These are phyloP conservation scores for Onychomys arenicola DNA, from an alignment of 2,797 vertebrate genomes.

Conservation along the genomic window DNA sequence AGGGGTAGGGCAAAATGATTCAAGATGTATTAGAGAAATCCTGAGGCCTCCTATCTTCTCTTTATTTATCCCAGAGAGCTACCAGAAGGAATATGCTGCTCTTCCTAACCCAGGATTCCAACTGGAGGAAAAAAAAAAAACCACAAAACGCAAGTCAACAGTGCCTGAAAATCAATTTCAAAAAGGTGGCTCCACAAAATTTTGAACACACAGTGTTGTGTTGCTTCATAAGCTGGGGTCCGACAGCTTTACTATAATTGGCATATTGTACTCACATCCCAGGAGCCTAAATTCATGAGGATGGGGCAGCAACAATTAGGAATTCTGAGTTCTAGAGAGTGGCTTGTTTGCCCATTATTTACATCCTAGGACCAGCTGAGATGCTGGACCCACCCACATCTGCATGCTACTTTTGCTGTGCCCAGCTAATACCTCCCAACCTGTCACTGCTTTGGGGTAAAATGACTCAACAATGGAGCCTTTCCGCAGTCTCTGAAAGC, in stretches of 20 bases:
- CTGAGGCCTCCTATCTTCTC: conserved; percentile 22
- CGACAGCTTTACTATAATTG: conserved; percentile 4
- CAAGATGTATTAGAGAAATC: background rate
- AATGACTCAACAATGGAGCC: background rate
- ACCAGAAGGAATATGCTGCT: conserved; percentile 13
- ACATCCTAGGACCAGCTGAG: background rate
- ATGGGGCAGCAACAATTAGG: background rate
- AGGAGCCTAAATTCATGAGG: conserved; percentile 9
- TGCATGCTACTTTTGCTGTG: background rate
- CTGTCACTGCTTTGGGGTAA: conserved; percentile 24
- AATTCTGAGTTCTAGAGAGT: background rate
- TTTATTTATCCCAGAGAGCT: conserved; percentile 49
- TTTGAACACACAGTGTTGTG: conserved; percentile 42
- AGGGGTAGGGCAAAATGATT: conserved; percentile 15
- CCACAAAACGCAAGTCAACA: background rate
- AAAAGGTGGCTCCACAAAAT: conserved; percentile 48
- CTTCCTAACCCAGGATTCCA: conserved; percentile 38
- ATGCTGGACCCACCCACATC: background rate
- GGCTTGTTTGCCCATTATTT: background rate
- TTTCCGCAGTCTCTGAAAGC: conserved; percentile 28
- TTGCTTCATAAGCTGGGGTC: conserved; percentile 39
- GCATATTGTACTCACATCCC: conserved; percentile 27
- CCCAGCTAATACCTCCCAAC: background rate
- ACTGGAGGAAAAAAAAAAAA: background rate
- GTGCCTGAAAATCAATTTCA: conserved; percentile 59